These are phyloP conservation scores for Platyscapa corneri DNA, from an alignment of 1,140 invertebrate genomes.

Conservation along the genomic window DNA sequence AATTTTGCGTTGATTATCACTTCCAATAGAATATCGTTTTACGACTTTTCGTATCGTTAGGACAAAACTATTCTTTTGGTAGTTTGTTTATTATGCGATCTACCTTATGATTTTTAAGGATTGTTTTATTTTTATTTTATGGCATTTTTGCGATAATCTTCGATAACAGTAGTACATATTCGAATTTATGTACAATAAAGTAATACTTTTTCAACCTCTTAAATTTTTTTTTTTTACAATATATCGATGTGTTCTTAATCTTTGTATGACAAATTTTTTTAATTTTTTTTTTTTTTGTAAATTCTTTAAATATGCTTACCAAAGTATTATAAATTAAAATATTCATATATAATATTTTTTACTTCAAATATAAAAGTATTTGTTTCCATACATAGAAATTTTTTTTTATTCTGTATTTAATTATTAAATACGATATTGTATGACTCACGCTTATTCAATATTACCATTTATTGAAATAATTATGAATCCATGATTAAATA, in stretches of 20 bases:
- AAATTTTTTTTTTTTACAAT: too few relatives aligned
- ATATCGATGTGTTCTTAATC: too few relatives aligned
- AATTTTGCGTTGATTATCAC: background rate
- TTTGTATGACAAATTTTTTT: background rate
- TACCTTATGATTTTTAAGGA: conserved; percentile 19
- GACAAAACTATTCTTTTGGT: background rate
- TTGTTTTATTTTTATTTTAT: background rate
- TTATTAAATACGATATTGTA: background rate
- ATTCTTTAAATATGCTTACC: conserved; percentile 41
- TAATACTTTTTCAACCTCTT: conserved; percentile 8
- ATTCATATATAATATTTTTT: background rate
- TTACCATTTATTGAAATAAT: conserved; percentile 13
- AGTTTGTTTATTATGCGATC: conserved; percentile 2
- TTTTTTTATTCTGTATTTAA: background rate
- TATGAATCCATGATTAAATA: conserved; percentile 10
- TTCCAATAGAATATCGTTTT: background rate
- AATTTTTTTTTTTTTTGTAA: conserved; percentile 28
- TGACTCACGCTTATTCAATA: background rate
- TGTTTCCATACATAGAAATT: background rate
- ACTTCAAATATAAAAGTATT: background rate
- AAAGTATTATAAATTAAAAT: conserved; percentile 26
- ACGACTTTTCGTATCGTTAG: background rate
- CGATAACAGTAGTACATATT: background rate
- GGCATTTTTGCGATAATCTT: background rate
- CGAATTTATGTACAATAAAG: background rate